A percentile compares a stretch with the other conserved stretches of the same genome.
These are phyloP conservation scores for Andrena minutula DNA, from an alignment of 2,888 invertebrate species.

Conservation along the genomic window DNA sequence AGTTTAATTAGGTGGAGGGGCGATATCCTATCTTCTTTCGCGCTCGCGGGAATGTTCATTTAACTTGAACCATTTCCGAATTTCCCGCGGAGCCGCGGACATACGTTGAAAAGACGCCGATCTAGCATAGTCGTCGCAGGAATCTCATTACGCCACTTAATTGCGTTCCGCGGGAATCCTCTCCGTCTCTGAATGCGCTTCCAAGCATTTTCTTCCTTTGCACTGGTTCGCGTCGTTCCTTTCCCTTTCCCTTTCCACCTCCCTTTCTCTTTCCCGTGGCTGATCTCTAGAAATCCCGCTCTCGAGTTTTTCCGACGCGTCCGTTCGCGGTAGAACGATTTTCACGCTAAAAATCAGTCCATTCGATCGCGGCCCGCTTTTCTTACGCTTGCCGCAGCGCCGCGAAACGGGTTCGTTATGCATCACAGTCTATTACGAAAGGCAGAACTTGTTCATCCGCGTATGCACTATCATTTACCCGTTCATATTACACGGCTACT, in stretches of 20 bases:
- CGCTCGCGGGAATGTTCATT: conserved; percentile 71
- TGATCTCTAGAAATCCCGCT: conserved; percentile 14
- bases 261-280: neutral
- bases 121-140: conserved; percentile 49
- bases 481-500: neutral
- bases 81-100: conserved; percentile 58
- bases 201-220: conserved; percentile 17
- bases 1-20: conserved; percentile 72
- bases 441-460: neutral
- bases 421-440: neutral
- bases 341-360: conserved; percentile 1
- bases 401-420: neutral
- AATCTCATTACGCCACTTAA: conserved; percentile 72
- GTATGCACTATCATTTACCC: neutral
- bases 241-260: neutral
- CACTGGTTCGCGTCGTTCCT: neutral
- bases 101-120: conserved; percentile 58
- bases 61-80: conserved; percentile 74
- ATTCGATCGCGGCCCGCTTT: neutral
- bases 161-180: conserved; percentile 63
- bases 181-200: conserved; percentile 23
- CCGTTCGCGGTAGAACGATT: neutral
- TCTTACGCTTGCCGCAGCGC: neutral
- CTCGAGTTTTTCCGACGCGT: neutral
- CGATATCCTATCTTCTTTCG: conserved; percentile 66